Evolutionary conservation across 2,113 vertebrate species (phyloP).

Genomic region (Ameiurus melas): DNA sequence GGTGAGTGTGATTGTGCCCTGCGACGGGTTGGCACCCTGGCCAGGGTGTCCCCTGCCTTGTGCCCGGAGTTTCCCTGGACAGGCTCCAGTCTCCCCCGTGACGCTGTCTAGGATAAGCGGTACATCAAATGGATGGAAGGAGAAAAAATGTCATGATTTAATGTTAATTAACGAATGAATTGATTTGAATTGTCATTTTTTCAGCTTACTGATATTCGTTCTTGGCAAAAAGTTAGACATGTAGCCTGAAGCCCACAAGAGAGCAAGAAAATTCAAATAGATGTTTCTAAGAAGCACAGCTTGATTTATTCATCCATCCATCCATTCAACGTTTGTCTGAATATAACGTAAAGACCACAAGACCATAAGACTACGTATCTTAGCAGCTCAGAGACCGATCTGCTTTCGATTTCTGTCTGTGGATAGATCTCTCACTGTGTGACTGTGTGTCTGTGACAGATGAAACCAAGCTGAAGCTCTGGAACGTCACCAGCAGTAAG

Average conservation of each 20-base stretch:
- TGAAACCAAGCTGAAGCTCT: constrained; percentile 91
- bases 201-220: neutral
- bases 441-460: constrained; percentile 74
- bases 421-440: neutral
- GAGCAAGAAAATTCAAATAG: neutral
- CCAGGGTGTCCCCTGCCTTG: too few relatives aligned
- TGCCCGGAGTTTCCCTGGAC: too few relatives aligned
- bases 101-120: too few relatives aligned
- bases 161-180: neutral
- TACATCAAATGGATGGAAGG: too few relatives aligned
- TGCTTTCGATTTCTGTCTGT: neutral
- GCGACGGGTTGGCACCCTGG: too few relatives aligned
- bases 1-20: too few relatives aligned
- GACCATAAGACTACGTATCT: neutral
- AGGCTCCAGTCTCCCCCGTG: too few relatives aligned
- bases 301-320: too few relatives aligned
- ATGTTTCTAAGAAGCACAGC: neutral
- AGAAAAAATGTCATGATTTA: neutral
- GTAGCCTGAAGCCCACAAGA: neutral
- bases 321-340: neutral
- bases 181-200: neutral
- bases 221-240: neutral
- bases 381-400: neutral
- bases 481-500: constrained; percentile 93
- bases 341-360: neutral